Base-by-base conservation (phyloP, 2,113 vertebrate species). In the Toxostoma redivivum region DNA sequence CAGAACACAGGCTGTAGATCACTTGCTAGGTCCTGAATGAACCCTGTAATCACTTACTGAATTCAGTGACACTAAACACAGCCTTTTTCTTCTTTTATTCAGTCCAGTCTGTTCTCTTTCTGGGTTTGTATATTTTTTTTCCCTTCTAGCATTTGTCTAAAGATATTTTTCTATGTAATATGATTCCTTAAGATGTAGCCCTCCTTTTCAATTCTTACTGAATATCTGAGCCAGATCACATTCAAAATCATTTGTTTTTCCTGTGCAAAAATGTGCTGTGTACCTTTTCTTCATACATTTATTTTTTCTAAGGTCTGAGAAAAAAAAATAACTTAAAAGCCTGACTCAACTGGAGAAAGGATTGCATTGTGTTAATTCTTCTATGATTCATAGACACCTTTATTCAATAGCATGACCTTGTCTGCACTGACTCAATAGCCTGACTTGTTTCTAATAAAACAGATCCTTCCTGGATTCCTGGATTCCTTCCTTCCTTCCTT, bases 1-100 rank as follows among this genome's bases (percentile, higher is more conserved):
- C 14, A 80, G 64, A 89, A 69, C 89, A 96, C 45, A 94, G 35
- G 33, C 61, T 84, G 78, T 89, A 91, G 81, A 95, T 93, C 94
- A 93, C 57, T 85, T 0, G 1, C 66, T 57, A 30, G 56, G 80
- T 88, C 86, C 80, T 84, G 82, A 92, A 81, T 44, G 35, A 94
- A 89, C 28, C 40, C 14, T 4, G 7, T 71, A 84, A 84, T 81
- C 77, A 92, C 42, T 77, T 91, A 66, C 12, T 79, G 56, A 92
- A 86, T 91, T 84, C 73, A 85, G 57, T 89, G 57, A 81, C 37
- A 53, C 57, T 53, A 74, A 81, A 48, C 30, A 70, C 12, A 74
- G 48, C 4, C 23, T 81, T 50, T 62, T 51, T 9, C 50, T 48
- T 7, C 19, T 88, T 90, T 86, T 33, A 17, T 71, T 92, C 35